A percentile compares a stretch with the other conserved stretches of the same genome.
These are phyloP conservation scores for Campaea margaritaria DNA, from an alignment of 2,888 invertebrate species.

Conservation along the genomic window DNA sequence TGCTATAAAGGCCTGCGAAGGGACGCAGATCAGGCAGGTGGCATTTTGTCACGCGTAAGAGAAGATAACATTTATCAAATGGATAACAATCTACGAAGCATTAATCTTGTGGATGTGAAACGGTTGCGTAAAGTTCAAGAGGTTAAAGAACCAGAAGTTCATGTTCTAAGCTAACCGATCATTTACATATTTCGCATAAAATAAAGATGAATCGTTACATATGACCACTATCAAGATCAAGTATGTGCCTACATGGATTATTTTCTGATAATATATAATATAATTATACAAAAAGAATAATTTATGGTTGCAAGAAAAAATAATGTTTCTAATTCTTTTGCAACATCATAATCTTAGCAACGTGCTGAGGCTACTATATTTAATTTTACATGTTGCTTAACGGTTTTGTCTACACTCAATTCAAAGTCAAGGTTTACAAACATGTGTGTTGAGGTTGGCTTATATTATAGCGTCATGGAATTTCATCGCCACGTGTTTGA, in stretches of 20 bases:
- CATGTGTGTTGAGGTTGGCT: too few relatives aligned
- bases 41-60: too few relatives aligned
- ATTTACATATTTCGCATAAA: constrained; percentile 14
- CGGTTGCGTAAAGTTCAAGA: constrained; percentile 30
- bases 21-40: too few relatives aligned
- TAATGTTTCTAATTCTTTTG: background rate
- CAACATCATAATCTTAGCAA: constrained; percentile 11
- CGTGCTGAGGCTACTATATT: constrained; percentile 4
- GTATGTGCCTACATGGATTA: too few relatives aligned
- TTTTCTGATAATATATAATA: too few relatives aligned
- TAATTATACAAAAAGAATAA: too few relatives aligned
- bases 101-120: constrained; percentile 32
- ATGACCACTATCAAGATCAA: background rate
- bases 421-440: background rate
- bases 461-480: background rate
- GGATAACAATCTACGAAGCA: constrained; percentile 4
- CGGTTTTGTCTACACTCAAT: constrained; percentile 2
- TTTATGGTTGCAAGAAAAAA: too few relatives aligned
- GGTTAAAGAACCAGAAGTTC: constrained; percentile 27
- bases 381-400: constrained; percentile 12
- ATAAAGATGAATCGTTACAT: background rate
- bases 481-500: background rate
- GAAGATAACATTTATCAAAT: constrained; percentile 3
- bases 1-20: background rate
- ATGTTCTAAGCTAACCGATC: background rate